Evolutionary conservation across 92 coral and sea anemone species (phyloP), one percentile per base, ranked within the genome.

Genomic region (Phenganax subtilis): DNA sequence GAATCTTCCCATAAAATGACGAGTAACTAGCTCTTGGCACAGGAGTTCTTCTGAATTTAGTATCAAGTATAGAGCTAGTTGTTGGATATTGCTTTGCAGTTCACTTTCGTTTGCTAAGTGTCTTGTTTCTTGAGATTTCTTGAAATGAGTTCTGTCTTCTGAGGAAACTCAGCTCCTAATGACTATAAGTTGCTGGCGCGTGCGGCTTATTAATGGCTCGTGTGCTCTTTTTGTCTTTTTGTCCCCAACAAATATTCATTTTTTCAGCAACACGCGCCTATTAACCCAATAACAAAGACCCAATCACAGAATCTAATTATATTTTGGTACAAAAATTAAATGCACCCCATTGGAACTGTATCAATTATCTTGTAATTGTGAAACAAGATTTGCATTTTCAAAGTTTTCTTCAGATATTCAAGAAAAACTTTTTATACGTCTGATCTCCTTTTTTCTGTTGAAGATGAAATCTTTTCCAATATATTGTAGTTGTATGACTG

Each of bases 181-280:
- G 92, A 92, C 89, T 92, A 92, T 90, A 94, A 90, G 86, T 88
- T 89, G 10, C n/a, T 86, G 93, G 88, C 98, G 98, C 98, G 98
- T 94, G 98, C 92, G 97, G 86, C 91, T 88, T 94, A 90, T 91
- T 92, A 86, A 88, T 64, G 85, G 85, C 76, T 87, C 96, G 93
- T 94, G 96, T 94, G 98, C 96, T 87, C 98, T 94, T 94, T 94
- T 94, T 79, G 83, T 79, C 83, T 79, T 11, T 0, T 28, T 54
- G 17, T 53, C 27, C 87, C 88, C 93, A 94, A 94, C 89, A 92
- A 94, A 91, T 96, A 91, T 79, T 62, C 83, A 16, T 65, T 65
- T 31, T 31, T 64, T 79, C 73, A 68, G 31, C 73, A 63, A 79
- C 83, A 79, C 83, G 83, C 83, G 83, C 83, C 57, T 73, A 73